phyloP scores from a whole-genome alignment of 2,888 invertebrate genomes.

The Zeuzera pyrina region DNA sequence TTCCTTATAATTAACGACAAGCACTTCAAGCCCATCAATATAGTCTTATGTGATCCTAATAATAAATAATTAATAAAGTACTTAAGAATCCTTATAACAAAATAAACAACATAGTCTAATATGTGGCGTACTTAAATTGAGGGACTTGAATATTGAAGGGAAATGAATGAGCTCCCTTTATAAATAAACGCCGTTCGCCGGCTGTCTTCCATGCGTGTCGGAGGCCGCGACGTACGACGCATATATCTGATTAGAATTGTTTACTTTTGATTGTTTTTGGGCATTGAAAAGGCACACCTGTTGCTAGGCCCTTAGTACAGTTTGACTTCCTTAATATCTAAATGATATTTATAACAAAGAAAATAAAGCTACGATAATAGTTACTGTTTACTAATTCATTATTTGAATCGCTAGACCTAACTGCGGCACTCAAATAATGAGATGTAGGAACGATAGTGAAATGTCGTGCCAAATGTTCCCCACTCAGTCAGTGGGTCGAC shows the following conservation, averaged over 20 bases:
- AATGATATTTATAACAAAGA: too few relatives aligned
- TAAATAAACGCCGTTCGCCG: slow-evolving; percentile 45
- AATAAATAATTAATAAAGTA: too few relatives aligned
- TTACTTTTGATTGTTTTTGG: slow-evolving; percentile 27
- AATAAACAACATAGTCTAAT: too few relatives aligned
- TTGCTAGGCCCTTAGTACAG: slow-evolving; percentile 14
- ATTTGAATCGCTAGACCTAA: too few relatives aligned
- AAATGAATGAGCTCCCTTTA: slow-evolving; percentile 49
- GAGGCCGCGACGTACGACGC: slow-evolving; percentile 35
- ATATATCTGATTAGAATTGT: slow-evolving; percentile 23
- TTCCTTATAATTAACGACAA: too few relatives aligned
- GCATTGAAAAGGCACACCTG: slow-evolving; percentile 33
- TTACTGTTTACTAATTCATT: too few relatives aligned
- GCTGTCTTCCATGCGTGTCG: slow-evolving; percentile 25
- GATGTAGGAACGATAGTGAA: slow-evolving; percentile 43
- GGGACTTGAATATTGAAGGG: slow-evolving; percentile 25
- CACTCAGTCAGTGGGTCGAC: slow-evolving; percentile 47
- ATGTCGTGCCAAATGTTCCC: slow-evolving; percentile 32
- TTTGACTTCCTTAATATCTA: too few relatives aligned
- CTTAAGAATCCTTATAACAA: too few relatives aligned
- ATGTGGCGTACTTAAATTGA: slow-evolving; percentile 1
- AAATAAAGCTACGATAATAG: too few relatives aligned
- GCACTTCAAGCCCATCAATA: too few relatives aligned
- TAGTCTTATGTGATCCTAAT: too few relatives aligned
- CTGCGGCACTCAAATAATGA: slow-evolving; percentile 7